Evolutionary conservation across 1,140 invertebrate species (phyloP), one percentile per base, ranked within the genome.

Genomic region (Trachymyrmex septentrionalis): DNA sequence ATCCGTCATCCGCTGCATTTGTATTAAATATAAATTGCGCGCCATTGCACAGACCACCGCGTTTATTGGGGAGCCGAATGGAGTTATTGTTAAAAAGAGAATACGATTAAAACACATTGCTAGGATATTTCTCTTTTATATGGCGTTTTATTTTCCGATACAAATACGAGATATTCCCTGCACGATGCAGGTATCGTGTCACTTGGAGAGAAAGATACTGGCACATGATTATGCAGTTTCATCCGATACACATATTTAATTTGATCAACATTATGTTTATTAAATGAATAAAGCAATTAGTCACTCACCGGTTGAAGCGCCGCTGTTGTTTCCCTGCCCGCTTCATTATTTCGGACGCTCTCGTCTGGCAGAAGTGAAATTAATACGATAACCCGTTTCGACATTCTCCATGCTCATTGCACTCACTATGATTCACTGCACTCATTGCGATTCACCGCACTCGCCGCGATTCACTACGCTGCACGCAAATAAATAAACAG

Each of bases 241-340:
- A 3, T 76, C 73, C 73, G 16, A 48, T 48, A 48, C 19, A 14
- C 19, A 27, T 24, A 76, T 75, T 75, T 38, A 38, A 55, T 59
- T 59, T 14, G 30, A 7, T 30, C 34, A 55, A 57, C n/a, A 16
- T 57, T 75, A n/a, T 27, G 21, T 63, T n/a, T 77, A 64, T 77
- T 44, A 64, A 53, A 77, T 44, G 63, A 30, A 50, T 78, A 30
- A 50, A 77, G 16, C 50, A 57, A 34, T 78, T 61, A 78, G 72
- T 75, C 53, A 48, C 19, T 78, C 19, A 78, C 61, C 24, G 21
- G 57, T 77, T 57, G 21, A 64, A 44, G 38, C 10, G 19, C 5
- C 34, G 38, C 27, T 16, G 57, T 64, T 24, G 16, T 38, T 38
- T 55, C 27, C 24, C 10, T 12, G 69, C 48, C 14, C n/a, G 53